Base-by-base conservation (phyloP, 2,888 invertebrate species). In the Rhamphomyia laevipes region DNA sequence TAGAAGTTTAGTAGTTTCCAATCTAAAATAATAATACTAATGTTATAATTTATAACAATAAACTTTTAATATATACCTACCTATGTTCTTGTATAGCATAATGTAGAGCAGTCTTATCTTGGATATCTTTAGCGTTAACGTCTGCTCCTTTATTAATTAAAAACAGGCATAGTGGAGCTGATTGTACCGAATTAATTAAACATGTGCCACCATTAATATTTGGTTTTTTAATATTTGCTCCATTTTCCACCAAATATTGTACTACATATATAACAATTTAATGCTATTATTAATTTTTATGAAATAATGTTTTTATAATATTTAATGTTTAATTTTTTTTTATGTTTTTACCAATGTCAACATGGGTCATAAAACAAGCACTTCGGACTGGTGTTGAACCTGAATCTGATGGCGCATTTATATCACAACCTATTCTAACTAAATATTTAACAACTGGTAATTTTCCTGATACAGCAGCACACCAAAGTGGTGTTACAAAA, bases 201-300 rank as follows among this genome's bases (percentile, higher is more conserved):
- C 93, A 93, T 2, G 93, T 92, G 51, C 93, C 93, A 50, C 93
- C 93, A 71, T 88, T 89, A 66, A 86, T 85, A 72, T 93, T 93
- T 6, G 92, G 80, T 57, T 80, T 80, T 59, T 82, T 79, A 57
- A 90, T 82, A 69, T 89, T 84, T n/a, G 89, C 89, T 53, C 87
- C 87, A 65, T 83, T 79, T 63, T 79, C 76, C 45, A 85, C 82
- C 57, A 90, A 74, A 68, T 78, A 82, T 57, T 80, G 77, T 48
- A 89, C 89, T 65, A 71, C n/a, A n/a, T 47, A 59, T 66, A 62
- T 61, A 42, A 15, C 0, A 15, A n/a, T 37, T 23, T 17, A 16
- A 23, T 27, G n/a, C 15, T 30, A 21, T 12, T 23, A 27, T 13
- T 31, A 37, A 12, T 41, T 46, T 18, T 33, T 13, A n/a, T 27